Evolutionary conservation across 1,140 invertebrate genomes (phyloP), one percentile per base, ranked within the genome.

Genomic region (Nylanderia fulva): DNA sequence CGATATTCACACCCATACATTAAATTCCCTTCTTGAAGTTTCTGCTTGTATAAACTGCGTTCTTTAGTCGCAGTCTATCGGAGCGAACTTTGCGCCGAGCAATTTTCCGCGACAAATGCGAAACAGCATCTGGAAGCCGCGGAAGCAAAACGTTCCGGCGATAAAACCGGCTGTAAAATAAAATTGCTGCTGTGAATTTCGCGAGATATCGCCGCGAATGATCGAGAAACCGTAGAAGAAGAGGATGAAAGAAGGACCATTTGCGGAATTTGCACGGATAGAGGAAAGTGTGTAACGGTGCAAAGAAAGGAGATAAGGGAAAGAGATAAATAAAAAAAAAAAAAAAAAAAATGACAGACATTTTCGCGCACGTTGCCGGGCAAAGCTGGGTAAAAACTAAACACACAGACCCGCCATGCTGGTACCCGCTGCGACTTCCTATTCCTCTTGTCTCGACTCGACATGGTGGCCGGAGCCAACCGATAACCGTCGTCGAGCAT

Each of bases 391-490:
- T 82, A 88, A 63, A 56, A 63, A 56, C 69, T 54, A 85, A 83
- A 69, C 64, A 45, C 29, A 33, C 54, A 80, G 36, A 64, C 48
- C 48, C 69, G 71, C 60, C 77, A 89, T 89, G 88, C 88, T 88
- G 88, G 88, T 89, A 89, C 88, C 88, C 88, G 88, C 84, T 88
- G 86, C n/a, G n/a, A 56, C 60, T 84, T 88, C 84, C 86, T 75
- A 85, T 58, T 68, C 60, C n/a, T 27, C n/a, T 27, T 39, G 60
- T 54, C 58, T 58, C 52, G 54, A 33, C n/a, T n/a, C n/a, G n/a
- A 11, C 45, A 89, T 88, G 88, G 84, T 86, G 88, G 86, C 54
- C 27, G 42, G 42, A n/a, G 60, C 33, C 39, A 18, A 1, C 24
- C 58, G 88, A 89, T 89, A 89, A 86, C 24, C 54, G 72, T 24